A percentile compares a stretch with the other conserved stretches of the same genome.
Conservation (phyloP, 2,888 invertebrate genomes). For the Drosophila lutescens region DNA sequence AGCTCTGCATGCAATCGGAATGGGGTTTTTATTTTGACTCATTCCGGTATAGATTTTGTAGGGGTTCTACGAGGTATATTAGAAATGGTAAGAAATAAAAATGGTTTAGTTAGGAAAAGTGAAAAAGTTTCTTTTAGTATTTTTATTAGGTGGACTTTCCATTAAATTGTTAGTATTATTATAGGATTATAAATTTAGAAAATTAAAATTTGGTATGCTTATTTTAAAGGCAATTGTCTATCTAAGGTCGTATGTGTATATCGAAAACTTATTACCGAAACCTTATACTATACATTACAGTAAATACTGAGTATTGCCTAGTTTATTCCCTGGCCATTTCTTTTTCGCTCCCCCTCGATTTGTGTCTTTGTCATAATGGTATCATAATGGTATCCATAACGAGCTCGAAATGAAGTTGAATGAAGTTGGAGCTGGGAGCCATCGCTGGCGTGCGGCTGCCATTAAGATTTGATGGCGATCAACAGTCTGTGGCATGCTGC, state of each 20-base stretch:
- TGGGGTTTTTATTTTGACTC: conserved; percentile 16
- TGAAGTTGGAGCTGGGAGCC: conserved; percentile 5
- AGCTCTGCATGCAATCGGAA: conserved; percentile 57
- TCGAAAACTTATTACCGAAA: neutral
- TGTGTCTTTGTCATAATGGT: conserved; percentile 29
- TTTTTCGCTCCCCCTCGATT: conserved; percentile 15
- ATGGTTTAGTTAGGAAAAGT: too few relatives aligned
- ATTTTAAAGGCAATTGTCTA: neutral
- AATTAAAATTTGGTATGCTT: neutral
- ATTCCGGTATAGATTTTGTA: conserved; percentile 4
- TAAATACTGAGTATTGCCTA: neutral
- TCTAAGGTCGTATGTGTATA: neutral
- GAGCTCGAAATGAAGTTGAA: conserved; percentile 29
- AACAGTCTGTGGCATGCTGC: conserved; percentile 32
- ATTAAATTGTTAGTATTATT: too few relatives aligned
- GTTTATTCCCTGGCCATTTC: neutral
- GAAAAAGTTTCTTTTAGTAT: too few relatives aligned
- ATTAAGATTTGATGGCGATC: conserved; percentile 62
- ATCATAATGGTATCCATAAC: conserved; percentile 42
- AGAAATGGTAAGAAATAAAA: neutral
- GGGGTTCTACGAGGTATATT: neutral
- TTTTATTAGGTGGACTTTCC: too few relatives aligned
- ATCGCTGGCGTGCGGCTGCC: conserved; percentile 53
- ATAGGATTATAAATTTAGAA: neutral
- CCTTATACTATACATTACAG: neutral